Evolutionary conservation across 2,888 invertebrate species (phyloP).

Genomic region (Sclerodermus sp.): DNA sequence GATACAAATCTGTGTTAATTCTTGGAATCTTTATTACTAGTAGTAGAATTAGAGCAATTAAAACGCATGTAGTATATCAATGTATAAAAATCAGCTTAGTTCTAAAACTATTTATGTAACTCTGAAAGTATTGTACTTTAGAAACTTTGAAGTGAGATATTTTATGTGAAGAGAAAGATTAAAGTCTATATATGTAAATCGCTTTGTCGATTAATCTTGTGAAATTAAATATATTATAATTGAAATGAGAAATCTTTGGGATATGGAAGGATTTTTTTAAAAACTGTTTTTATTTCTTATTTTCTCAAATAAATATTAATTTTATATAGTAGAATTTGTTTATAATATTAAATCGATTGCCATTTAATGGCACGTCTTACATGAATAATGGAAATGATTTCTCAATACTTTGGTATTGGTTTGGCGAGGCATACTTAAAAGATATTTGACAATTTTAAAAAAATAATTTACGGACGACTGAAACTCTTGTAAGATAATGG

Average conservation of each 20-base stretch:
- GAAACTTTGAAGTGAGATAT: too few relatives aligned
- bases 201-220: too few relatives aligned
- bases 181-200: too few relatives aligned
- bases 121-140: too few relatives aligned
- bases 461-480: not conserved
- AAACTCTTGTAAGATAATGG: too few relatives aligned
- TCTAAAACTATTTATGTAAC: too few relatives aligned
- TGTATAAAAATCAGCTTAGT: too few relatives aligned
- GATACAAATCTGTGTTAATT: too few relatives aligned
- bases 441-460: not conserved
- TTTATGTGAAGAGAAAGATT: too few relatives aligned
- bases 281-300: not conserved
- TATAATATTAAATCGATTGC: not conserved
- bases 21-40: conserved; percentile 10
- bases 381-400: not conserved
- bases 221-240: too few relatives aligned
- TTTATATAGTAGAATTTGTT: not conserved
- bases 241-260: too few relatives aligned
- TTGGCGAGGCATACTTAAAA: not conserved
- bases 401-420: conserved; percentile 1
- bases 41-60: not conserved
- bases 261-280: not conserved
- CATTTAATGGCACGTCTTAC: not conserved
- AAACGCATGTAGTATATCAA: too few relatives aligned
- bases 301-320: not conserved